Percentiles rank a stretch among this genome's conserved stretches.
These are phyloP conservation scores for Trissoscelio sp. DNA, from an alignment of 2,888 invertebrate genomes.

Conservation along the genomic window DNA sequence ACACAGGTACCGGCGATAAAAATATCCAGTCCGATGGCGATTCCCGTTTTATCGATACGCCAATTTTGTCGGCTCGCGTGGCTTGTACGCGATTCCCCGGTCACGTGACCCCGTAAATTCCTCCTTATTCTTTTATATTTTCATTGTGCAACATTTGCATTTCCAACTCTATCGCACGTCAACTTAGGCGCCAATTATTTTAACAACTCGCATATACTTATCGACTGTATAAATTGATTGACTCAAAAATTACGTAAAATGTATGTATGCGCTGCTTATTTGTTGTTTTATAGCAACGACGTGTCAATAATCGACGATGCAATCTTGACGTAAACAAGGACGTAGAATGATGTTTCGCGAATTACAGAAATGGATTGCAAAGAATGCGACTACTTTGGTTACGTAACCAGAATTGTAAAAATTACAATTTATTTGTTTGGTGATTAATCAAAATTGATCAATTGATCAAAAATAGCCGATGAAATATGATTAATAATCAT, in stretches of 20 bases:
- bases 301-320: conserved; percentile 11
- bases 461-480: no score
- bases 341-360: conserved; percentile 7
- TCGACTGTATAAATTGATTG: no score
- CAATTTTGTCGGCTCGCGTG: conserved; percentile 54
- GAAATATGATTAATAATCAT: no score
- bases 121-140: conserved; percentile 19
- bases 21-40: conserved; percentile 50
- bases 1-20: conserved; percentile 51
- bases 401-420: not conserved
- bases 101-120: conserved; percentile 50
- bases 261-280: conserved; percentile 19
- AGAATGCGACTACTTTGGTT: not conserved
- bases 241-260: conserved; percentile 15
- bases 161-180: conserved; percentile 1
- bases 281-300: conserved; percentile 2
- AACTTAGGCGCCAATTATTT: conserved; percentile 22
- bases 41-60: conserved; percentile 54
- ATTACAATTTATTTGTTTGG: not conserved
- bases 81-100: conserved; percentile 16
- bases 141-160: conserved; percentile 25
- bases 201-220: no score
- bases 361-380: conserved; percentile 4
- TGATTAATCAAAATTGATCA: no score
- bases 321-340: conserved; percentile 21